These are phyloP conservation scores for Pseudomugil gertrudae DNA, from an alignment of 2,797 vertebrate genomes.

Conservation along the genomic window DNA sequence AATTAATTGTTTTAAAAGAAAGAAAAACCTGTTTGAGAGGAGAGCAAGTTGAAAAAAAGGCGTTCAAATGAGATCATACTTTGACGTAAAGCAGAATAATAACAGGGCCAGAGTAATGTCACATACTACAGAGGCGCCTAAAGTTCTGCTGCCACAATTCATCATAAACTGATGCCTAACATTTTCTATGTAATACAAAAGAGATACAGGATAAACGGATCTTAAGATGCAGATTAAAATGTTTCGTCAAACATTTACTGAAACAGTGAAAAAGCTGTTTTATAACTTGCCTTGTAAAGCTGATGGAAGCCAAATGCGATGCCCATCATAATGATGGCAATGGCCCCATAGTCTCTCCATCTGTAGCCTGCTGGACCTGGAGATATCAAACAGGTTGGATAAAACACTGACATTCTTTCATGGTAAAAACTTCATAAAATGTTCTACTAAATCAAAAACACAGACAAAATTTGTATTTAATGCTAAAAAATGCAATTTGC, in stretches of 20 bases:
- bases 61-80: constrained; percentile 76
- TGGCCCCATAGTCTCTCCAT: constrained; percentile 95
- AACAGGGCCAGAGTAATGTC: constrained; percentile 70
- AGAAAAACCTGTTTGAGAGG: constrained; percentile 50
- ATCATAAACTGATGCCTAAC: constrained; percentile 59
- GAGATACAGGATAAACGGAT: constrained; percentile 53
- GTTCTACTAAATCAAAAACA: not conserved
- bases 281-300: constrained; percentile 89
- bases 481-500: not conserved
- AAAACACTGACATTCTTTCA: constrained; percentile 6
- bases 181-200: constrained; percentile 61
- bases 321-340: constrained; percentile 93
- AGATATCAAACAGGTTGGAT: constrained; percentile 5
- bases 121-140: constrained; percentile 61
- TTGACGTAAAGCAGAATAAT: constrained; percentile 74
- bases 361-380: constrained; percentile 87
- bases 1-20: constrained; percentile 58
- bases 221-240: constrained; percentile 26
- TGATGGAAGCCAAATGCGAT: constrained; percentile 95
- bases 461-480: too few relatives aligned
- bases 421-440: not conserved
- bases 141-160: constrained; percentile 56
- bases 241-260: constrained; percentile 21
- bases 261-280: constrained; percentile 4
- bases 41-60: constrained; percentile 58